These are phyloP conservation scores for Drosophila rhopaloa DNA, from an alignment of 1,140 invertebrate genomes.

Conservation along the genomic window DNA sequence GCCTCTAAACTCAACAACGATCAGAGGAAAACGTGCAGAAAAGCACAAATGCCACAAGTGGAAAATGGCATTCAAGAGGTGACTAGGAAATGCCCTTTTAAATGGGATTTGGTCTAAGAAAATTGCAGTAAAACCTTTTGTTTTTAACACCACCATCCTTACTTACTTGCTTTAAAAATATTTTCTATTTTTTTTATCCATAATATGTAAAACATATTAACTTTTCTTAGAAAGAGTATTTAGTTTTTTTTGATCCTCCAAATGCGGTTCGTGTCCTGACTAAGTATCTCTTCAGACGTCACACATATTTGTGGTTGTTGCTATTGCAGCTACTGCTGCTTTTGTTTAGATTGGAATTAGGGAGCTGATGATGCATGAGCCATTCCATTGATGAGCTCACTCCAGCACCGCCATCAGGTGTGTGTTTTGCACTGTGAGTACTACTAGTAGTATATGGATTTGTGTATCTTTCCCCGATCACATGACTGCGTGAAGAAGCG, in stretches of 20 bases:
- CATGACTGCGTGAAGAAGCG: slow-evolving; percentile 44
- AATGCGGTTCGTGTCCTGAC: slow-evolving; percentile 28
- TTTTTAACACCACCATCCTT: too few species aligned
- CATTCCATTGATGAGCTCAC: slow-evolving; percentile 71
- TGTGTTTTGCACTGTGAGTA: slow-evolving; percentile 19
- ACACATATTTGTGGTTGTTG: slow-evolving; percentile 31
- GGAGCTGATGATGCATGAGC: slow-evolving; percentile 41
- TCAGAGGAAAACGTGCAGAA: slow-evolving; percentile 44
- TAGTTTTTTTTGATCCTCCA: background rate
- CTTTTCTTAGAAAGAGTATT: slow-evolving; percentile 3
- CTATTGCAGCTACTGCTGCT: slow-evolving; percentile 9
- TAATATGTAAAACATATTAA: too few species aligned
- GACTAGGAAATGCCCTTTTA: slow-evolving; percentile 2
- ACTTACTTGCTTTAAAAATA: too few species aligned
- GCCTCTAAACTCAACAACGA: slow-evolving; percentile 5
- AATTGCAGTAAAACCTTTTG: too few species aligned
- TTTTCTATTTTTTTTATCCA: too few species aligned
- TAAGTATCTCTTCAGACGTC: slow-evolving; percentile 37
- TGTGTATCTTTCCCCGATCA: slow-evolving; percentile 51
- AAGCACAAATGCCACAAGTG: slow-evolving; percentile 31
- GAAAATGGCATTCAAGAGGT: background rate
- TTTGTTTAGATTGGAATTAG: slow-evolving; percentile 35
- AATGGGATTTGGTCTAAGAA: background rate
- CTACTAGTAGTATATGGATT: slow-evolving; percentile 45
- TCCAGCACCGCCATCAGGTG: slow-evolving; percentile 24